phyloP scores from a whole-genome alignment of 2,113 vertebrate species.

The Menidia beryllina region DNA sequence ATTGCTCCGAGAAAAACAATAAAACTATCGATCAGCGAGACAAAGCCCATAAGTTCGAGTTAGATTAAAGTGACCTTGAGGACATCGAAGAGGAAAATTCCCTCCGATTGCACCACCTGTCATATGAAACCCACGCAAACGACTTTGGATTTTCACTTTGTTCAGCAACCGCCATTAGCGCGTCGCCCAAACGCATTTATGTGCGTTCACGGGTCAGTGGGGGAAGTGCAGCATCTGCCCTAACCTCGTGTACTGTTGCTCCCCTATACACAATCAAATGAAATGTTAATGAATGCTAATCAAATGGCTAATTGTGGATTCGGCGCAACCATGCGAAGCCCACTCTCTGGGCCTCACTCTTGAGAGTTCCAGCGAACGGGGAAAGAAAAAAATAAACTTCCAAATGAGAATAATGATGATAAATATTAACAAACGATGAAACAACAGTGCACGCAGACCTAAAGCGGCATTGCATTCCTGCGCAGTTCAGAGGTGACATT shows the following conservation, averaged over 20 bases:
- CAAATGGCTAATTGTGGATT: conserved; percentile 82
- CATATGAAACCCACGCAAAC: no score
- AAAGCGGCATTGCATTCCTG: conserved; percentile 33
- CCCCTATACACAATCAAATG: conserved; percentile 76
- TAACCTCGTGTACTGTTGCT: conserved; percentile 60
- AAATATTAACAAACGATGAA: conserved; percentile 69
- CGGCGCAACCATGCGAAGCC: conserved; percentile 69
- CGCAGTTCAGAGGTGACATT: conserved; percentile 71
- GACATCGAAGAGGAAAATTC: no score
- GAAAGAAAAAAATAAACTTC: conserved; percentile 18
- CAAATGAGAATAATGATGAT: conserved; percentile 43
- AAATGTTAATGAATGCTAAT: conserved; percentile 85
- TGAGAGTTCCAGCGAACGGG: conserved; percentile 49
- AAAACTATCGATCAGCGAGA: no score
- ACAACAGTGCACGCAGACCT: conserved; percentile 43
- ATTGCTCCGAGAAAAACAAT: no score
- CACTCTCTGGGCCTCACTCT: conserved; percentile 61
- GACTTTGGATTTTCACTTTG: no score
- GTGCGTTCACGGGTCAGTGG: conserved; percentile 76
- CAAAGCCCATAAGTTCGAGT: no score
- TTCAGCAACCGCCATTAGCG: conserved; percentile 50
- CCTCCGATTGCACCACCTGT: not conserved
- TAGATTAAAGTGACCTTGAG: not conserved
- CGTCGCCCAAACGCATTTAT: conserved; percentile 47
- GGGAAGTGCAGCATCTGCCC: conserved; percentile 68